phyloP scores from a whole-genome alignment of 1,140 invertebrate genomes.

The Ladona fulva region DNA sequence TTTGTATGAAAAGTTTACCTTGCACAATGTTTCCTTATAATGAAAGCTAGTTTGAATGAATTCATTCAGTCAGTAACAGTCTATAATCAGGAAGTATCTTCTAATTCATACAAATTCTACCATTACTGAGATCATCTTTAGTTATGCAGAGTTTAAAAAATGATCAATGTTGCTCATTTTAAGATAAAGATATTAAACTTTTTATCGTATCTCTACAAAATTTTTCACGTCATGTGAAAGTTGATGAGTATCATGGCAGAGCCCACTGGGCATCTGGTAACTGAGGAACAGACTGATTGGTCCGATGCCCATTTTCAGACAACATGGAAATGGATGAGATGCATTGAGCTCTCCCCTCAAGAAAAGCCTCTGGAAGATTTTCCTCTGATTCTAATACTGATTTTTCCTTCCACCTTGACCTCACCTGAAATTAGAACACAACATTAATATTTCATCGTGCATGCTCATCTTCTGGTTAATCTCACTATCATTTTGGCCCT shows the following conservation, averaged over 20 bases:
- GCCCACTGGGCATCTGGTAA: not conserved
- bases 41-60: not conserved
- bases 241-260: not conserved
- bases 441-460: too few species aligned
- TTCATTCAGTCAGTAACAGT: not conserved
- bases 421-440: not conserved
- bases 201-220: not conserved
- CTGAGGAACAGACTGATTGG: constrained; percentile 3
- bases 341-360: not conserved
- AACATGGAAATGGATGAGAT: constrained; percentile 6
- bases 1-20: not conserved
- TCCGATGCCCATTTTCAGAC: not conserved
- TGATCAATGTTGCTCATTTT: not conserved
- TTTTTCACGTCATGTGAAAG: not conserved
- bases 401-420: not conserved
- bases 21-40: not conserved
- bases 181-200: not conserved
- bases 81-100: not conserved
- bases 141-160: not conserved
- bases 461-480: too few species aligned
- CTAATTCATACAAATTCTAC: not conserved
- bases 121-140: not conserved
- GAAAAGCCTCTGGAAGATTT: not conserved
- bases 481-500: too few species aligned
- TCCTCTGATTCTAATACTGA: not conserved